phyloP scores from a whole-genome alignment of 1,140 invertebrate species.

The Akabosia matsudoensis region DNA sequence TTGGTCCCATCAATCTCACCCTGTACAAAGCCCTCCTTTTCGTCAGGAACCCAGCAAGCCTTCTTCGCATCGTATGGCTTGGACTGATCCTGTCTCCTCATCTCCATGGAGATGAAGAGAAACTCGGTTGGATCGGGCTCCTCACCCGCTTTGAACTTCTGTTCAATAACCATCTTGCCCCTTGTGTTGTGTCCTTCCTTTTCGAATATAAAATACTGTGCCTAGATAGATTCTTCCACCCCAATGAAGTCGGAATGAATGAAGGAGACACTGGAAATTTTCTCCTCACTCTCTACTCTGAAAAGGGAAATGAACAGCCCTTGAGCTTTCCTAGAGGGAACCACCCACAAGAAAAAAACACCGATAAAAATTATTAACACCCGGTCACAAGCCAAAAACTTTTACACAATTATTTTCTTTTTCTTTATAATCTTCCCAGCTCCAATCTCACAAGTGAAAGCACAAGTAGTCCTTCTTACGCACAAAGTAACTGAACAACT shows the following conservation, averaged over 20 bases:
- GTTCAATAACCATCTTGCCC: constrained; percentile 46
- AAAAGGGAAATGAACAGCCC: constrained; percentile 43
- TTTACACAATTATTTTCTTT: not conserved
- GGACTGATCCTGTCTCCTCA: constrained; percentile 93
- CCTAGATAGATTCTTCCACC: not conserved
- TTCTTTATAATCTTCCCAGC: not conserved
- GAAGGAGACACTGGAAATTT: not conserved
- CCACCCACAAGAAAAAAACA: not conserved
- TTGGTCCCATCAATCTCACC: constrained; percentile 83
- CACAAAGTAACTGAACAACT: not conserved
- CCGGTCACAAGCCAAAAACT: not conserved
- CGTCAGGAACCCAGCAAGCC: constrained; percentile 96
- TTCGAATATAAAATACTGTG: not conserved
- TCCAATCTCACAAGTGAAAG: not conserved
- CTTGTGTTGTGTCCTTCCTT: not conserved
- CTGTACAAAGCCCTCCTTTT: constrained; percentile 94
- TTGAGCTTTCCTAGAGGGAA: constrained; percentile 34
- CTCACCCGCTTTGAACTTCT: constrained; percentile 48
- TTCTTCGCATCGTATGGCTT: constrained; percentile 99
- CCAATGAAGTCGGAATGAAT: not conserved
- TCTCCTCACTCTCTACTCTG: constrained; percentile 14
- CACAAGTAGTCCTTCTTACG: not conserved
- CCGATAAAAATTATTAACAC: not conserved
- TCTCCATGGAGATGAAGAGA: constrained; percentile 84
- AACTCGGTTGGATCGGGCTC: constrained; percentile 93